A percentile compares a stretch with the other conserved stretches of the same genome.
Conservation (phyloP, 2,888 invertebrate species). For the Allacma fusca region DNA sequence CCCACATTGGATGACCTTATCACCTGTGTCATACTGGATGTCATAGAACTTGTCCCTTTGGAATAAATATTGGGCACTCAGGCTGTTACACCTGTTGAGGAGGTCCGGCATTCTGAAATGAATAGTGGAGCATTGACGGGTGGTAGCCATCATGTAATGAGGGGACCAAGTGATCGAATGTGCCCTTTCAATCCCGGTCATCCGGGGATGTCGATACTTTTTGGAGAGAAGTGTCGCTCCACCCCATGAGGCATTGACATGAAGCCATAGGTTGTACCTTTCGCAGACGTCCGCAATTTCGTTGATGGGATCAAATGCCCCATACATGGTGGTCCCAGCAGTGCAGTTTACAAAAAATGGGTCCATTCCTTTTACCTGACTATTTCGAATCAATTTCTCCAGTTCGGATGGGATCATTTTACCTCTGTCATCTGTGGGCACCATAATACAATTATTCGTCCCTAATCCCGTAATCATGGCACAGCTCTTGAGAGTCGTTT, state of each 20-base stretch:
- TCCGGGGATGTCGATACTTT: slow-evolving; percentile 86
- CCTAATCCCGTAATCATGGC: slow-evolving; percentile 92
- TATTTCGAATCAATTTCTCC: slow-evolving; percentile 83
- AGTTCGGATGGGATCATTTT: slow-evolving; percentile 89
- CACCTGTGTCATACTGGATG: slow-evolving; percentile 81
- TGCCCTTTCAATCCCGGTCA: slow-evolving; percentile 91
- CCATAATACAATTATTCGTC: slow-evolving; percentile 91
- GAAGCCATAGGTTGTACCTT: slow-evolving; percentile 94
- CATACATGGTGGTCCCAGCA: slow-evolving; percentile 92
- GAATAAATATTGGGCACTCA: slow-evolving; percentile 86
- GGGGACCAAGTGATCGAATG: slow-evolving; percentile 95
- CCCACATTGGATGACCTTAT: slow-evolving; percentile 96
- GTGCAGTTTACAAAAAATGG: slow-evolving; percentile 97
- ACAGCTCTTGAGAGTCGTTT: slow-evolving; percentile 96
- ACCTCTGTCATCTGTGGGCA: slow-evolving; percentile 83
- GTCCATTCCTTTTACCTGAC: slow-evolving; percentile 83
- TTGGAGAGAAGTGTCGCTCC: slow-evolving; percentile 89
- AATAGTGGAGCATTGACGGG: slow-evolving; percentile 90
- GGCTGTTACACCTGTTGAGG: slow-evolving; percentile 73
- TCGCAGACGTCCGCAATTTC: slow-evolving; percentile 95
- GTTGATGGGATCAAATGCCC: slow-evolving; percentile 93
- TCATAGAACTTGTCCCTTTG: slow-evolving; percentile 92
- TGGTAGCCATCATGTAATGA: slow-evolving; percentile 88
- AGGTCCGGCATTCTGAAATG: slow-evolving; percentile 75
- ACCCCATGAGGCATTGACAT: slow-evolving; percentile 97